Evolutionary conservation across 2,888 invertebrate species (phyloP), one percentile per base, ranked within the genome.

Genomic region (Rhodophaea formosa): DNA sequence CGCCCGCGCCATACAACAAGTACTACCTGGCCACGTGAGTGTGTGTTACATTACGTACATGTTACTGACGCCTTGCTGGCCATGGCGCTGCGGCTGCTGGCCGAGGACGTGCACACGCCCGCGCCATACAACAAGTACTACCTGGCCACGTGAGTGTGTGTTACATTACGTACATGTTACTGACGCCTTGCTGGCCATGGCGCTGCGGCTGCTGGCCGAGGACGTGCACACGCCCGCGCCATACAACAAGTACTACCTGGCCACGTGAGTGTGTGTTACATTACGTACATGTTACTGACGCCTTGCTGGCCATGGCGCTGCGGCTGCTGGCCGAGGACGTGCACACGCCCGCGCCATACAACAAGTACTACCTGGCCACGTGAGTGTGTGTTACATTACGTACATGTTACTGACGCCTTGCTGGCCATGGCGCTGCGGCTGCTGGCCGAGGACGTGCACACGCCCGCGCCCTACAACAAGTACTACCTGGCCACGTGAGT

Each of bases 21-120:
- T 82, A 77, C 79, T 87, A 79, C 70, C 63, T 87, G 39, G 82
- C 84, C 59, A 72, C 73, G 88, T 88, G 62, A 80, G 84, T 84
- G 7, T 7, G 7, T 7, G 1, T 32, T 32, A 6, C 8, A 32
- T 32, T 32, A 7, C 1, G 32, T 32, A 7, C 32, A 32, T 32
- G 32, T 8, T 32, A 32, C 3, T n/a, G 88, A 88, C 79, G 16
- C 61, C 63, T 75, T 85, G 74, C 72, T 84, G 70, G 68, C 67
- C 70, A 69, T 73, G 68, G 82, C 82, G 65, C 75, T 87, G 69
- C 75, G 78, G 0, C 70, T 78, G 23, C 51, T 81, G 30, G 59
- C 69, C 17, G 66, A 71, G 39, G 61, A 45, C 56, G 59, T 32
- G 56, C 61, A 30, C 47, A 12, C 47, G 49, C 29, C 54, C 39